phyloP scores from a whole-genome alignment of 2,113 vertebrate genomes.

The Stigmatopora argus region DNA sequence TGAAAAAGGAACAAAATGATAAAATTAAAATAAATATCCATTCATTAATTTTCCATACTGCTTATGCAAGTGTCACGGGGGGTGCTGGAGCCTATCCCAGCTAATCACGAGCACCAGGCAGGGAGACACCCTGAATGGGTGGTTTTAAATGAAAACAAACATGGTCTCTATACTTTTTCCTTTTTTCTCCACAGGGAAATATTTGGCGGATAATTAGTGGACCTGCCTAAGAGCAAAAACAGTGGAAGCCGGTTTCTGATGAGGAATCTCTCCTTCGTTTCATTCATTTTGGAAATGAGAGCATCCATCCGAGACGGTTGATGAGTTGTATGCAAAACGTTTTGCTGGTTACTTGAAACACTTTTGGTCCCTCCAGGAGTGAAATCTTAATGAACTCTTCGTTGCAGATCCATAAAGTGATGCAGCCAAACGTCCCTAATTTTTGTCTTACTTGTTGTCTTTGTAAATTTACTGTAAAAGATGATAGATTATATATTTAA shows the following conservation, averaged over 20 bases:
- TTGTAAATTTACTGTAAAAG: constrained; percentile 48
- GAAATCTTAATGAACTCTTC: constrained; percentile 39
- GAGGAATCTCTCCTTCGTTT: constrained; percentile 50
- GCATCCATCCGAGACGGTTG: constrained; percentile 36
- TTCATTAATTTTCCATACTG: no score
- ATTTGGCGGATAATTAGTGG: constrained; percentile 91
- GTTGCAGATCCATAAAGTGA: constrained; percentile 47
- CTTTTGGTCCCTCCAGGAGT: constrained; percentile 30
- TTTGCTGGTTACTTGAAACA: constrained; percentile 44
- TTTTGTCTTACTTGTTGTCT: constrained; percentile 37
- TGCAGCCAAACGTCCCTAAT: constrained; percentile 48
- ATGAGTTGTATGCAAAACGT: constrained; percentile 62
- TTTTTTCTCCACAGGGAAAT: constrained; percentile 81
- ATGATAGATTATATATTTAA: constrained; percentile 44
- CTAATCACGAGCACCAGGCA: no score
- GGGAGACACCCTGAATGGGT: no score
- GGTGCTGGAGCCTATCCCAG: no score
- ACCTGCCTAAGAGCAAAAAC: constrained; percentile 30
- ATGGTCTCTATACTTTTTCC: not conserved
- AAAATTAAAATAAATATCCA: no score
- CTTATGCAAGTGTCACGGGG: no score
- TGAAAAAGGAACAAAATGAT: no score
- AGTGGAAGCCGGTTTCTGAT: constrained; percentile 51
- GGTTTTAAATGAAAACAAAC: not conserved
- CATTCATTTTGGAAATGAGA: constrained; percentile 32